phyloP scores from a whole-genome alignment of 1,140 invertebrate species.

The Caenorhabditis briggsae region DNA sequence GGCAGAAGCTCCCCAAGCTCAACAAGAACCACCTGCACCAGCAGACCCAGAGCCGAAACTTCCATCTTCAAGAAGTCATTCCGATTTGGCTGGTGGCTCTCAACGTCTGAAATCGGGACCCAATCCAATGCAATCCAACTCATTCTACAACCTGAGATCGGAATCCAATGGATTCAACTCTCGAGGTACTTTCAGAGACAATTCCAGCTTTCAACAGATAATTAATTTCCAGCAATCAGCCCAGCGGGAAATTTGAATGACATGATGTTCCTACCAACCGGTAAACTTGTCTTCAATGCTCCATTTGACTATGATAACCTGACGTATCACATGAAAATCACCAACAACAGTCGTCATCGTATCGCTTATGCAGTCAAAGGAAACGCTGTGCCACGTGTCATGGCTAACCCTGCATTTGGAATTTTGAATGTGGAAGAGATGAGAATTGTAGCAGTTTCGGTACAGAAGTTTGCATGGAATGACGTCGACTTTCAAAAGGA shows the following conservation, averaged over 20 bases:
- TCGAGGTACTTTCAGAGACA: neutral
- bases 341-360: slow-evolving; percentile 54
- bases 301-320: slow-evolving; percentile 59
- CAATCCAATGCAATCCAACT: slow-evolving; percentile 11
- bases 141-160: slow-evolving; percentile 22
- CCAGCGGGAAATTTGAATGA: slow-evolving; percentile 51
- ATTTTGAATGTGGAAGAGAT: slow-evolving; percentile 26
- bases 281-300: slow-evolving; percentile 56
- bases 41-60: neutral
- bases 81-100: slow-evolving; percentile 22
- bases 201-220: too few relatives aligned
- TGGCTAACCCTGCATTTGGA: slow-evolving; percentile 45
- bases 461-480: slow-evolving; percentile 58
- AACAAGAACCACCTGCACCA: neutral
- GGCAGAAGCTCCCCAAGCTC: too few relatives aligned
- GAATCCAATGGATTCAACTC: slow-evolving; percentile 1
- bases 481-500: slow-evolving; percentile 27
- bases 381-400: slow-evolving; percentile 54
- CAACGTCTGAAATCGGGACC: slow-evolving; percentile 17
- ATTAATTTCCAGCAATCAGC: slow-evolving; percentile 10
- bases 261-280: slow-evolving; percentile 36
- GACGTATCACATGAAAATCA: slow-evolving; percentile 59
- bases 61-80: neutral
- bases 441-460: slow-evolving; percentile 24
- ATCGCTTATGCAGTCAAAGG: slow-evolving; percentile 59